Evolutionary conservation across 2,888 invertebrate species (phyloP).

Genomic region (Hyposoter dolosus): DNA sequence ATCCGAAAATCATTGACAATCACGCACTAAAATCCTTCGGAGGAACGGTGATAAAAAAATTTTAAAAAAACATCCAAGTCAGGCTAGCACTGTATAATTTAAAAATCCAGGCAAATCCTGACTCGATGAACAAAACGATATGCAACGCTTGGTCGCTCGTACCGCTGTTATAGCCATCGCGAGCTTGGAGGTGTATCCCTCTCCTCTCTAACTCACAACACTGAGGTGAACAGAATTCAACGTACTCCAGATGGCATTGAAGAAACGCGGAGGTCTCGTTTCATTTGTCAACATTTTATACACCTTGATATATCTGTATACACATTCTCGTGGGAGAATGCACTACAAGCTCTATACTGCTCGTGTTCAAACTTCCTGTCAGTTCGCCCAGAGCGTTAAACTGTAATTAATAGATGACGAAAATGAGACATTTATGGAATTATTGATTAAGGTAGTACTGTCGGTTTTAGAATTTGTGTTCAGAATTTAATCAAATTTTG

Average conservation of each 20-base stretch:
- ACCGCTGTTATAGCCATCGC: constrained; percentile 82
- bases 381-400: constrained; percentile 6
- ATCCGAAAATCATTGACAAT: background rate
- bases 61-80: constrained; percentile 27
- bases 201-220: constrained; percentile 62
- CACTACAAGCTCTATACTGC: constrained; percentile 1
- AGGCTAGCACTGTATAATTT: constrained; percentile 54
- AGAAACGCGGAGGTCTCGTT: constrained; percentile 59
- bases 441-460: too few species aligned
- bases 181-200: constrained; percentile 75
- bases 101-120: constrained; percentile 75
- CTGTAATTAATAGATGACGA: background rate
- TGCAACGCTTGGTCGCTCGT: constrained; percentile 79
- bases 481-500: too few species aligned
- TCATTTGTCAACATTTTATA: constrained; percentile 40
- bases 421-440: background rate
- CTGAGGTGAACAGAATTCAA: constrained; percentile 76
- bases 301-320: constrained; percentile 9
- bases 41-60: background rate
- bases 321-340: background rate
- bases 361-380: background rate
- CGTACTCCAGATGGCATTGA: constrained; percentile 72
- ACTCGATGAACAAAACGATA: constrained; percentile 77
- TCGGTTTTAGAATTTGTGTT: too few species aligned
- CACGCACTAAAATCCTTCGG: background rate